Percentiles rank a stretch among this genome's conserved stretches.
Conservation (phyloP, 2,113 vertebrate genomes). For the Trachemys scripta region DNA sequence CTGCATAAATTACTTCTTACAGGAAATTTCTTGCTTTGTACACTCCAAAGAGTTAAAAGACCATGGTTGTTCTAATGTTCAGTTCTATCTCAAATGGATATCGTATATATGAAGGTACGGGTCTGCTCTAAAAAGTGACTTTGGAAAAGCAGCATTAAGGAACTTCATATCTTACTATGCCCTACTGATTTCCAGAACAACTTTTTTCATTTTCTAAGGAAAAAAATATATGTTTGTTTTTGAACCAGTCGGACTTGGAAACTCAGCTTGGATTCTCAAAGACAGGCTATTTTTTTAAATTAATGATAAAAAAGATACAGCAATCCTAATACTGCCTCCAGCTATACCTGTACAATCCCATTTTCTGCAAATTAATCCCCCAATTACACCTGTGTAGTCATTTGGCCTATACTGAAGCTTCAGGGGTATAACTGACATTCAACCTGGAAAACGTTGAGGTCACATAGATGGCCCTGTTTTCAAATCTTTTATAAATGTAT, state of each 20-base stretch:
- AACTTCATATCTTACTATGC: neutral
- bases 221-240: neutral
- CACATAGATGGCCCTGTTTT: neutral
- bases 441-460: neutral
- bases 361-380: neutral
- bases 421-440: neutral
- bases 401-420: neutral
- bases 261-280: neutral
- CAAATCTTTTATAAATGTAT: neutral
- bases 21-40: neutral
- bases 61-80: rapidly evolving
- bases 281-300: neutral
- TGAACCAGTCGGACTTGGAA: neutral
- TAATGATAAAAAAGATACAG: neutral
- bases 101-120: neutral
- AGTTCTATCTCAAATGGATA: neutral
- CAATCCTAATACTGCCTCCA: neutral
- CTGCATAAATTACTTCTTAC: rapidly evolving
- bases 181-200: neutral
- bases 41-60: neutral
- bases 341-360: neutral
- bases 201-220: neutral
- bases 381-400: neutral
- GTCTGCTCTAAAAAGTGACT: neutral
- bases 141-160: neutral